phyloP scores from a whole-genome alignment of 2,797 vertebrate genomes.

The Anguilla megastoma region DNA sequence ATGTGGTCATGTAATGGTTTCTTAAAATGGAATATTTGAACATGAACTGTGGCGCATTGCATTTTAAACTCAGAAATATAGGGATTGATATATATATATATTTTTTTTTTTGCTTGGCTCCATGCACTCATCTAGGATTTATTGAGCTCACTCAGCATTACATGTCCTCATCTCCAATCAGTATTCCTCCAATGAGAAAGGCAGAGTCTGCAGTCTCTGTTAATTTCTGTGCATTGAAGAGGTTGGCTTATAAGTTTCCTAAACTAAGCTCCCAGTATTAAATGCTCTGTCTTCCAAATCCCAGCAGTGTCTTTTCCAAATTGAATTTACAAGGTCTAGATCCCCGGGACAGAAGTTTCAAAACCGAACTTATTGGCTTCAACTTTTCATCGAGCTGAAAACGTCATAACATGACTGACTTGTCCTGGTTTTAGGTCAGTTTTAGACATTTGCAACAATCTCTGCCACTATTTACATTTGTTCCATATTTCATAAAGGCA shows the following conservation, averaged over 20 bases:
- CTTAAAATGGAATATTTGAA: too few species aligned
- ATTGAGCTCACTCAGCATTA: slow-evolving; percentile 35
- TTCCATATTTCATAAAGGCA: neutral
- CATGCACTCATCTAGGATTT: neutral
- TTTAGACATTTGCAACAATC: neutral
- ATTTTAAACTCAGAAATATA: neutral
- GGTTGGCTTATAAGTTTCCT: slow-evolving; percentile 46
- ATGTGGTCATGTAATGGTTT: too few species aligned
- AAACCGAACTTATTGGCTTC: slow-evolving; percentile 57
- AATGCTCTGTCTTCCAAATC: slow-evolving; percentile 58
- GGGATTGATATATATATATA: neutral
- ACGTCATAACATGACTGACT: slow-evolving; percentile 49
- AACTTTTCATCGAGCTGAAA: slow-evolving; percentile 62
- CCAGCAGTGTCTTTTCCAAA: slow-evolving; percentile 54
- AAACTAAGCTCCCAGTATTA: slow-evolving; percentile 54
- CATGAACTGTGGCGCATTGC: too few species aligned
- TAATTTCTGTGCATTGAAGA: slow-evolving; percentile 44
- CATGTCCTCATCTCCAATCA: slow-evolving; percentile 41
- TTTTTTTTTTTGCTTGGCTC: neutral
- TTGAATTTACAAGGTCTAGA: slow-evolving; percentile 60
- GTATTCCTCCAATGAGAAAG: slow-evolving; percentile 36
- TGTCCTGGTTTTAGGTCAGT: neutral
- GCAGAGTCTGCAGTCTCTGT: slow-evolving; percentile 21
- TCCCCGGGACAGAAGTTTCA: slow-evolving; percentile 59
- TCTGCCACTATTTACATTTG: neutral